Percentiles rank a stretch among this genome's conserved stretches.
These are phyloP conservation scores for Mobula hypostoma DNA, from an alignment of 2,113 vertebrate genomes.

Conservation along the genomic window DNA sequence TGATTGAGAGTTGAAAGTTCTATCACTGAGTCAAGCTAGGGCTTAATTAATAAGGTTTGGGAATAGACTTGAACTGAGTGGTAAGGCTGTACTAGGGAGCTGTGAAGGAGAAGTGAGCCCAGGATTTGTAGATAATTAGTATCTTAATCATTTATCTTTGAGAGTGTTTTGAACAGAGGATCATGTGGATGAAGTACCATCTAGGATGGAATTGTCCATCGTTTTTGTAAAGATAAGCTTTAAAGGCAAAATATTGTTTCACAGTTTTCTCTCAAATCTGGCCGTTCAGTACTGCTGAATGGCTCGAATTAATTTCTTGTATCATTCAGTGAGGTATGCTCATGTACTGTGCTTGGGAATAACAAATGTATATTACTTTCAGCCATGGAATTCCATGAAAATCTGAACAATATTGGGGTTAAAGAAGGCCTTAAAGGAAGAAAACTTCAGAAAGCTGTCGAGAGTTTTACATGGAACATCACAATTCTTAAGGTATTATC, in stretches of 20 bases:
- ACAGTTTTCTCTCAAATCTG: background rate
- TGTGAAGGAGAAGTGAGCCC: background rate
- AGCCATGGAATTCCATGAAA: conserved; percentile 97
- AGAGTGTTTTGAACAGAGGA: background rate
- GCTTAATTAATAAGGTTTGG: no score
- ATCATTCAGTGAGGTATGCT: background rate
- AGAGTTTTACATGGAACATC: conserved; percentile 98
- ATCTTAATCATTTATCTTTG: no score
- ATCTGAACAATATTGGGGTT: conserved; percentile 76
- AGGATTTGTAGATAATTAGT: background rate
- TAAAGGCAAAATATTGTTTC: background rate
- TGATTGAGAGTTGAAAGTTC: no score
- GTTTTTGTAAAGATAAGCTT: background rate
- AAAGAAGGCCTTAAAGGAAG: conserved; percentile 91
- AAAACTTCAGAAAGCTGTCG: conserved; percentile 86
- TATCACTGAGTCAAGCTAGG: no score
- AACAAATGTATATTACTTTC: conserved; percentile 41
- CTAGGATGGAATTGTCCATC: background rate
- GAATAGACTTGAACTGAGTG: background rate
- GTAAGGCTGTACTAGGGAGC: background rate
- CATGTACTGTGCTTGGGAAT: background rate
- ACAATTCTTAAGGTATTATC: conserved; percentile 87
- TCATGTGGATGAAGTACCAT: background rate
- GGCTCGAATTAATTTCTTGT: background rate
- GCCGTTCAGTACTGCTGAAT: background rate